Evolutionary conservation across 2,797 vertebrate genomes (phyloP).

Genomic region (Phalloptychus januarius): DNA sequence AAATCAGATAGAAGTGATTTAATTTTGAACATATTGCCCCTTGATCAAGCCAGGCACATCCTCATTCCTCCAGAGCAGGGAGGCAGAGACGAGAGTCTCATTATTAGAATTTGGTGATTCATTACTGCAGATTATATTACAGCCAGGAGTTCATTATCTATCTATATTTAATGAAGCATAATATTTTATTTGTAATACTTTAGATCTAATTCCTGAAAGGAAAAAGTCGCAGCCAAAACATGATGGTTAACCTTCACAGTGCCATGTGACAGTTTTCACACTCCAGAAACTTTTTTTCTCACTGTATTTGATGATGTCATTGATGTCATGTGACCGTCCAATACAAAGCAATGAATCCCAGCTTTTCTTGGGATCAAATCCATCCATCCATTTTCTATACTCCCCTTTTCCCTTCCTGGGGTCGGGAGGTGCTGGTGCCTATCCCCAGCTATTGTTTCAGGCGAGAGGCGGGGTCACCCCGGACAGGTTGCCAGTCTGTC

Average conservation of each 20-base stretch:
- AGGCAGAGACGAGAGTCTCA: not conserved
- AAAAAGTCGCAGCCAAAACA: not conserved
- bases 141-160: not conserved
- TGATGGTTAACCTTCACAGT: not conserved
- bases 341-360: not conserved
- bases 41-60: not conserved
- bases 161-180: constrained; percentile 2
- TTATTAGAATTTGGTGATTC: constrained; percentile 3
- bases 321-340: not conserved
- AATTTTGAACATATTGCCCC: not conserved
- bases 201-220: not conserved
- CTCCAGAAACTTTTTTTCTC: not conserved
- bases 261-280: not conserved
- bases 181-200: not conserved
- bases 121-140: not conserved
- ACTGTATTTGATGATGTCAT: not conserved
- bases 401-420: no score
- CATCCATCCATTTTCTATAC: no score
- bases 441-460: no score
- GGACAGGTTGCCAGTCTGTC: no score
- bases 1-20: not conserved
- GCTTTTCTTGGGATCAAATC: no score
- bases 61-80: not conserved
- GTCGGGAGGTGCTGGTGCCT: no score
- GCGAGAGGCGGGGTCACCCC: no score